Base-by-base conservation (phyloP, 2,797 vertebrate species). In the Tachyglossus aculeatus region DNA sequence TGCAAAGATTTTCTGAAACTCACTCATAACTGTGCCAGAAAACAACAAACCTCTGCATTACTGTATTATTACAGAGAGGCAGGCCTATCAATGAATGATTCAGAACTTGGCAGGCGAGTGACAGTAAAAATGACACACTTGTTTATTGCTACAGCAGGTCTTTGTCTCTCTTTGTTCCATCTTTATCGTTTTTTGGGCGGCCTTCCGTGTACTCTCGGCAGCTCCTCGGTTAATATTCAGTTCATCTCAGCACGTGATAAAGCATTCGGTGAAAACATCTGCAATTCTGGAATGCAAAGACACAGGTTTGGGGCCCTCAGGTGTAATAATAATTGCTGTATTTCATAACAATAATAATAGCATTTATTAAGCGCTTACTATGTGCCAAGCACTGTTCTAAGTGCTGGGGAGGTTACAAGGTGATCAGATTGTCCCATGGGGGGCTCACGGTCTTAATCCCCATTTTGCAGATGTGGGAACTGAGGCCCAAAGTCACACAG, bases 41-140 rank as follows among this genome's bases (percentile, higher is more conserved):
- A 67, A 77, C 48, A 58, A 54, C 77, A 24, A 24, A 15, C 39
- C 45, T 71, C 74, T 71, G 4, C 4, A 82, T 76, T 82, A 82
- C 74, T 77, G 64, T 61, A 66, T 76, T 76, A 66, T 73, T 71
- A 78, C 58, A n/a, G 80, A 76, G 81, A 69, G 71, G 81, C 4
- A 71, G 74, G 56, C 48, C 71, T 61, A 11, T 1, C 56, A 64
- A 77, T 74, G 57, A 71, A 74, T 76, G 79, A 80, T 80, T 80
- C 74, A 78, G 53, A 64, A 69, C 1, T 0, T 52, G 81, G 66
- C 71, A 63, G 50, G 82, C 84, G 74, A 76, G 45, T 0, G 52
- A 66, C 74, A 74, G 37, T 33, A 22, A 48, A 39, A 38, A 59
- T 9, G 73, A 68, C 32, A 13, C 59, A 19, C 73, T 62, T 51